phyloP scores from a whole-genome alignment of 2,797 vertebrate genomes.

The Tauraco hartlaubi region DNA sequence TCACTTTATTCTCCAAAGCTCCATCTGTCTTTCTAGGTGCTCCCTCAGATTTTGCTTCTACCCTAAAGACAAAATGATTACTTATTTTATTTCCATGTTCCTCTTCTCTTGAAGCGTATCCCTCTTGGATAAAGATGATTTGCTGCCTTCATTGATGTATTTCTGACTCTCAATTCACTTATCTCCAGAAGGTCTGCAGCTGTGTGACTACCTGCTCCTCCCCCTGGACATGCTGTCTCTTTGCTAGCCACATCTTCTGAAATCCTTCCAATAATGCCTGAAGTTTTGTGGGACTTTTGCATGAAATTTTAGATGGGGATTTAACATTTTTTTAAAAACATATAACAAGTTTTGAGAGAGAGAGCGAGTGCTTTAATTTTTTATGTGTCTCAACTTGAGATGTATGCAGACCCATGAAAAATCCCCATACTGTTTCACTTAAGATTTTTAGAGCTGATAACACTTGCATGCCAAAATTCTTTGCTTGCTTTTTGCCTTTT shows the following conservation, averaged over 20 bases:
- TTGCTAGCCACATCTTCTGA: background rate
- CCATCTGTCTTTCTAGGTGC: background rate
- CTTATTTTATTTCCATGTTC: background rate
- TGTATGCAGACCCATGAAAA: background rate
- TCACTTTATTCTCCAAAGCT: background rate
- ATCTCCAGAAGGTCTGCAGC: background rate
- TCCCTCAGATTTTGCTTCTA: background rate
- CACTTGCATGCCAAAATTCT: background rate
- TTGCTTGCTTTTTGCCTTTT: background rate
- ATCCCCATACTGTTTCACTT: background rate
- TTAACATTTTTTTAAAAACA: background rate
- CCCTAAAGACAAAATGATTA: background rate
- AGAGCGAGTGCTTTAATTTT: background rate
- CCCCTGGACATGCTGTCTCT: background rate
- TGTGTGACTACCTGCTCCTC: background rate
- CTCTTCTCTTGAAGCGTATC: background rate
- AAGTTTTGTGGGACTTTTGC: background rate
- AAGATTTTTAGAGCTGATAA: background rate
- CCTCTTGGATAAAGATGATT: background rate
- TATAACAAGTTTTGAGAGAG: background rate
- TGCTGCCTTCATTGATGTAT: accelerated
- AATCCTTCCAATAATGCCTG: background rate
- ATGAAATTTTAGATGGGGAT: background rate
- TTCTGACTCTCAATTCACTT: background rate
- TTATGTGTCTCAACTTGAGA: background rate